phyloP scores from a whole-genome alignment of 2,113 vertebrate genomes.

The Castor canadensis region DNA sequence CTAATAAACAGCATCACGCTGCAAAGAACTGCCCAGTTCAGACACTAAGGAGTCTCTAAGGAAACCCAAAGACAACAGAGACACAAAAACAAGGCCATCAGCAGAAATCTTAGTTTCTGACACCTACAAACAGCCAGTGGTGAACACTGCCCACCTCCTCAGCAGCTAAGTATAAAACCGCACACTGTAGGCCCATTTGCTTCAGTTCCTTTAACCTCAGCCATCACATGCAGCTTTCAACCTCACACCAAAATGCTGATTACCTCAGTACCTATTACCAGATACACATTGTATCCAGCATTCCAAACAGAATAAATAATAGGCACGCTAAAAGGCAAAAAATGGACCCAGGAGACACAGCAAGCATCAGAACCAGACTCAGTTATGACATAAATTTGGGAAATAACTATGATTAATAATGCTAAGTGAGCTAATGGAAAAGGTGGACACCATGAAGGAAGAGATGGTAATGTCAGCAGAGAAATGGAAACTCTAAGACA shows the following conservation, averaged over 20 bases:
- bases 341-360: background rate
- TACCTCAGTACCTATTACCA: background rate
- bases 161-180: background rate
- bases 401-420: background rate
- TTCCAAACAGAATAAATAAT: background rate
- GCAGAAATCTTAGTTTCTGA: background rate
- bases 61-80: background rate
- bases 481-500: background rate
- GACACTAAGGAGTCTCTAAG: background rate
- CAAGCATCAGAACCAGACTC: background rate
- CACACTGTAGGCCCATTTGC: too few species aligned
- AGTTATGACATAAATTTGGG: background rate
- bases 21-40: background rate
- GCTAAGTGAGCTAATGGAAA: background rate
- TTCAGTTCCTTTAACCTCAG: background rate
- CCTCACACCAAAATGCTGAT: background rate
- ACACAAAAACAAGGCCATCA: background rate
- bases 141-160: background rate
- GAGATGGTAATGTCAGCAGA: background rate
- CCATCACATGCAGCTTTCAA: background rate
- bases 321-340: background rate
- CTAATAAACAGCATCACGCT: background rate
- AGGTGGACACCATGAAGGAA: background rate
- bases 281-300: background rate
- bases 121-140: background rate